Conservation (phyloP, 1,140 invertebrate species). For the Pogonomyrmex barbatus region DNA sequence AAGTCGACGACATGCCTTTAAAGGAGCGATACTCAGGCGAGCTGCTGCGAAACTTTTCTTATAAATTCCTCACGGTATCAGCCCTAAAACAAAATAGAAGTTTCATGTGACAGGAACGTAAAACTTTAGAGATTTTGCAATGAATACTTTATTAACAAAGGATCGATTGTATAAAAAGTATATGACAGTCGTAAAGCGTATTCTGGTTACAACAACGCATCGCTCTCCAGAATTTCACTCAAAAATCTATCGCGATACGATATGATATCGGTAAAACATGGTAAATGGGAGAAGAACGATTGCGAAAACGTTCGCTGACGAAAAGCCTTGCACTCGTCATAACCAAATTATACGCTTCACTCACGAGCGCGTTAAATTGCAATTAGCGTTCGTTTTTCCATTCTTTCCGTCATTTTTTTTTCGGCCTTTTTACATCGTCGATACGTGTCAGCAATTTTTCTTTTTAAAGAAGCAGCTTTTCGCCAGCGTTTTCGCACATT, state of each 20-base stretch:
- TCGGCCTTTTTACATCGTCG: conserved; percentile 23
- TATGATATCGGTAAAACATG: conserved; percentile 38
- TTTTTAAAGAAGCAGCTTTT: conserved; percentile 10
- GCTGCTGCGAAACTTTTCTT: conserved; percentile 41
- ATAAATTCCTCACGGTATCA: conserved; percentile 44
- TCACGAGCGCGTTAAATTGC: conserved; percentile 54
- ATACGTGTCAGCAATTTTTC: conserved; percentile 4
- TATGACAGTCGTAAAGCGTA: conserved; percentile 26
- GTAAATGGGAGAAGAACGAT: conserved; percentile 13
- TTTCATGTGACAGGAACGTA: conserved; percentile 30
- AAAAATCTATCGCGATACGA: conserved; percentile 40
- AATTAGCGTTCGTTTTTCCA: conserved; percentile 43
- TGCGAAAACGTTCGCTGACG: conserved; percentile 34
- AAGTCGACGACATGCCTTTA: conserved; percentile 59
- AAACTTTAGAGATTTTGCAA: conserved; percentile 45
- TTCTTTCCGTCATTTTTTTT: conserved; percentile 47
- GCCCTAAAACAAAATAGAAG: conserved; percentile 56
- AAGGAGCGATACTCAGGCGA: conserved; percentile 38
- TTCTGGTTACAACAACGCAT: conserved; percentile 13
- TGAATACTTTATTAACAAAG: conserved; percentile 59
- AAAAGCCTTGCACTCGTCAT: conserved; percentile 51
- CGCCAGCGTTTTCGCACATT: neutral
- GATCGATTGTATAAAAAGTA: conserved; percentile 31
- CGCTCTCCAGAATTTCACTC: conserved; percentile 25
- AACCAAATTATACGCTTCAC: conserved; percentile 52